Evolutionary conservation across 2,888 invertebrate genomes (phyloP).

Genomic region (Orthosia incerta): DNA sequence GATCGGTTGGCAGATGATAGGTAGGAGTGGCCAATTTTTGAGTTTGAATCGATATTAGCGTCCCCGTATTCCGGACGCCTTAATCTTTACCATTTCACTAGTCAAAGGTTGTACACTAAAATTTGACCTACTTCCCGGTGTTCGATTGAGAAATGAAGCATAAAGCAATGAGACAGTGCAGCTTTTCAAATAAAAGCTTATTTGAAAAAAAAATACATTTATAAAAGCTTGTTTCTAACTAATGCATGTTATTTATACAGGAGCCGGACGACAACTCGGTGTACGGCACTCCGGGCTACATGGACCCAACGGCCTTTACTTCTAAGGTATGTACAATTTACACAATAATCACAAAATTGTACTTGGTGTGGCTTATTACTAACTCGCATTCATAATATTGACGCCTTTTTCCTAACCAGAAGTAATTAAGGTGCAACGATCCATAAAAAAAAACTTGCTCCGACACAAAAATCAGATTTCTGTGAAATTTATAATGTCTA

Average conservation of each 20-base stretch:
- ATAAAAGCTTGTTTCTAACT: no score
- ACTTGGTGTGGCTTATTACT: neutral
- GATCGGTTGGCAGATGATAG: no score
- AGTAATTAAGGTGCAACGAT: neutral
- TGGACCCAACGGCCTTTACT: slow-evolving; percentile 95
- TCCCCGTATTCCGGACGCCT: no score
- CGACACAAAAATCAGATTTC: neutral
- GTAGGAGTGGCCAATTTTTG: no score
- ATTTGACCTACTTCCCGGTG: no score
- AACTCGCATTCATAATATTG: neutral
- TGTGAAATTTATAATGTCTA: neutral
- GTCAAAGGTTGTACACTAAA: no score
- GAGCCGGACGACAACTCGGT: slow-evolving; percentile 93
- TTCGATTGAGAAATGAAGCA: no score
- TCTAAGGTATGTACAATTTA: slow-evolving; percentile 93
- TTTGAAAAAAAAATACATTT: no score
- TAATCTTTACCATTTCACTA: no score
- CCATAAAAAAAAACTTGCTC: neutral
- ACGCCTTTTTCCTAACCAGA: neutral
- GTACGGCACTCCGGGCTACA: slow-evolving; percentile 94
- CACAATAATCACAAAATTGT: neutral
- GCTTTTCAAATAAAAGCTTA: no score
- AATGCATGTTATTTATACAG: slow-evolving; percentile 77
- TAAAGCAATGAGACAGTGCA: no score
- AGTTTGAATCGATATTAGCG: no score